Evolutionary conservation across 2,113 vertebrate genomes (phyloP).

Genomic region (Electrona antarctica): DNA sequence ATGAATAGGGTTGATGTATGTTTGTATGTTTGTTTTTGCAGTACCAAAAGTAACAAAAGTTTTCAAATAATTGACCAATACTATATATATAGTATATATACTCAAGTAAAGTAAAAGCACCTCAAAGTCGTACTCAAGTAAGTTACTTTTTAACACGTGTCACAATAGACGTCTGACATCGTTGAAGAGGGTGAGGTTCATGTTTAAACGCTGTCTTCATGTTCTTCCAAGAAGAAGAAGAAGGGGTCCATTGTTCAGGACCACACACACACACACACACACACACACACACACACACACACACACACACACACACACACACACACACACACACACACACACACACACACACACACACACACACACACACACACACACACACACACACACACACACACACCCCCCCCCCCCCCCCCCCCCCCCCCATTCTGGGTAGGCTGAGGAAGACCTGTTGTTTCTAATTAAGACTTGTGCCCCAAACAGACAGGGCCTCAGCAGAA

Average conservation of each 20-base stretch:
- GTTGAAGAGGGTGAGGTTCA: background rate
- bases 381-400: too few relatives aligned
- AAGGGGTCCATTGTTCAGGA: constrained; percentile 55
- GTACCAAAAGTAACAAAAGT: too few relatives aligned
- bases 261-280: constrained; percentile 30
- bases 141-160: constrained; percentile 25
- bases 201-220: constrained; percentile 5
- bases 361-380: constrained; percentile 30
- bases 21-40: too few relatives aligned
- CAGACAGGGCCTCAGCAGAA: background rate
- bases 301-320: background rate
- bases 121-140: too few relatives aligned
- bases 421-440: constrained; percentile 4
- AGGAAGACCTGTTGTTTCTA: background rate
- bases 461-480: background rate
- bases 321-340: constrained; percentile 25
- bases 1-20: too few relatives aligned
- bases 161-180: constrained; percentile 42
- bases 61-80: too few relatives aligned
- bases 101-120: too few relatives aligned
- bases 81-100: too few relatives aligned
- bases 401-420: background rate
- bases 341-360: background rate
- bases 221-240: constrained; percentile 31
- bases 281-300: background rate